A percentile compares a stretch with the other conserved stretches of the same genome.
Conservation (phyloP, 2,113 vertebrate species). For the Turnix velox region DNA sequence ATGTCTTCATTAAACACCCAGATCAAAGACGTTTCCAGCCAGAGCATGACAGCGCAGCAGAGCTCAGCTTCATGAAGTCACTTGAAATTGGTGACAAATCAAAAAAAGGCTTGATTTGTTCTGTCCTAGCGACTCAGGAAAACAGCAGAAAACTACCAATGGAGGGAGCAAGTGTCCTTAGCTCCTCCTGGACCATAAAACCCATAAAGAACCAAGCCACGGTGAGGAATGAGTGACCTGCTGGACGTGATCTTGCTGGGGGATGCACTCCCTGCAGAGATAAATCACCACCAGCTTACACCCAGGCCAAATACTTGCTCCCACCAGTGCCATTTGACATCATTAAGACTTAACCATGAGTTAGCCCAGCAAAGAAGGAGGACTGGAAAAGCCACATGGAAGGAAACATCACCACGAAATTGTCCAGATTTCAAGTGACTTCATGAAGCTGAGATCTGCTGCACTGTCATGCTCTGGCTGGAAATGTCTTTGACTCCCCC, state of each 20-base stretch:
- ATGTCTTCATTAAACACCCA: conserved; percentile 61
- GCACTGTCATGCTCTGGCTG: conserved; percentile 37
- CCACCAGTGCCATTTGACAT: neutral
- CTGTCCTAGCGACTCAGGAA: neutral
- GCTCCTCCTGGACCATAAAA: neutral
- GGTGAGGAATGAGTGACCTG: neutral
- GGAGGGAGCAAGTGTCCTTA: neutral
- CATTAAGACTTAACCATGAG: neutral
- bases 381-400: neutral
- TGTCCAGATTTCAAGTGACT: neutral
- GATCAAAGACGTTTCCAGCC: conserved; percentile 61
- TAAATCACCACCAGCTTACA: neutral
- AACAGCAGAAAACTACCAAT: fast-evolving
- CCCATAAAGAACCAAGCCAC: neutral
- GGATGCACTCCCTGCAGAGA: neutral
- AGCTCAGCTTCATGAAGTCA: neutral
- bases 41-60: conserved; percentile 22
- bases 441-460: neutral
- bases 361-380: neutral
- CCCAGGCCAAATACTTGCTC: neutral
- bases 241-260: neutral
- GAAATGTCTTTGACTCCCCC: conserved; percentile 15
- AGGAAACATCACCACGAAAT: neutral
- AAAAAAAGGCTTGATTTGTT: neutral
- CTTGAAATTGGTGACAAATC: neutral